These are phyloP conservation scores for human DNA, from an alignment of 2,113 vertebrate genomes.

Conservation along the genomic window DNA sequence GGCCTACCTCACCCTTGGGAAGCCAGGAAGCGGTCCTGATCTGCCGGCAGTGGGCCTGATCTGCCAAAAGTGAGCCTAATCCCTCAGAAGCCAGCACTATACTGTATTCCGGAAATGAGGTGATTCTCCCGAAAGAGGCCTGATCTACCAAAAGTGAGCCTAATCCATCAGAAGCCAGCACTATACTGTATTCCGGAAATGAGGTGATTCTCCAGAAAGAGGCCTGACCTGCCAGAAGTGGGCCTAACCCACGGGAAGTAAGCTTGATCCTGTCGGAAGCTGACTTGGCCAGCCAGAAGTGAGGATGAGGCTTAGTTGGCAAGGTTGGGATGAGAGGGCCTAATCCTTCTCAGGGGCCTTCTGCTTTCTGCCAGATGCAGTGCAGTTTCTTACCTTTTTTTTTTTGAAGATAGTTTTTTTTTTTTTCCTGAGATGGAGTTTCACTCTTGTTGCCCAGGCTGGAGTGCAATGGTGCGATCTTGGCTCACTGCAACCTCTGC, in stretches of 20 bases:
- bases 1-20: neutral
- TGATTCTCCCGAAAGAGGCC: neutral
- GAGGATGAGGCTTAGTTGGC: no score
- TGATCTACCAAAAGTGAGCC: no score
- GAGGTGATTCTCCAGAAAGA: neutral
- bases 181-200: neutral
- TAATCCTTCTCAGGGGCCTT: neutral
- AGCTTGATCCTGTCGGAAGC: neutral
- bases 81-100: neutral
- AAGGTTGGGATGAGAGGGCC: neutral
- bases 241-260: neutral
- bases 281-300: neutral
- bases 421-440: no score
- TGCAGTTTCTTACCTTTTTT: neutral
- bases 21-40: neutral
- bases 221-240: no score
- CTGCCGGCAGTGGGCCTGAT: neutral
- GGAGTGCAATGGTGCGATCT: no score
- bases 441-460: no score
- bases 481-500: no score
- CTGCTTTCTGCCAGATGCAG: neutral
- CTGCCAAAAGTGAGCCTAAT: neutral
- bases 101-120: neutral
- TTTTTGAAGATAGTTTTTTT: neutral
- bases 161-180: neutral